Evolutionary conservation across 2,888 invertebrate genomes (phyloP).

Genomic region (Phengaris alcon): DNA sequence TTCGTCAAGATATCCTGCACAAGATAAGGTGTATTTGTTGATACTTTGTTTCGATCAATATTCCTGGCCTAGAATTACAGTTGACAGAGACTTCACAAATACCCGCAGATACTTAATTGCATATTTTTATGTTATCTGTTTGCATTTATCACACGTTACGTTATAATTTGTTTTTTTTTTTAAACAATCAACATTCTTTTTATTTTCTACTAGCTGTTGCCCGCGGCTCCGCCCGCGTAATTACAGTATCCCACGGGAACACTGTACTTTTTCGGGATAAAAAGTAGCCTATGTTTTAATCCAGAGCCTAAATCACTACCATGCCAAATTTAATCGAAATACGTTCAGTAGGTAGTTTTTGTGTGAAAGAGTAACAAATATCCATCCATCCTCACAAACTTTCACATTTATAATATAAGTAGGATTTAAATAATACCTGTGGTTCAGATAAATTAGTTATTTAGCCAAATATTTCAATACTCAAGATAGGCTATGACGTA

Average conservation of each 20-base stretch:
- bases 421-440: neutral
- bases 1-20: slow-evolving; percentile 55
- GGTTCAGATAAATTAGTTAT: neutral
- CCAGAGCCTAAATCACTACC: no score
- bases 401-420: no score
- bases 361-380: no score
- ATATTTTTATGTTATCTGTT: slow-evolving; percentile 22
- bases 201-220: neutral
- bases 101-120: slow-evolving; percentile 31
- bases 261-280: no score
- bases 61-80: slow-evolving; percentile 45
- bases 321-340: no score
- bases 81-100: slow-evolving; percentile 37
- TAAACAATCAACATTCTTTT: neutral
- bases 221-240: no score
- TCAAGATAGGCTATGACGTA: no score
- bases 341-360: no score
- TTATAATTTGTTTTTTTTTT: neutral
- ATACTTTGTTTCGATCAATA: slow-evolving; percentile 45
- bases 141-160: neutral
- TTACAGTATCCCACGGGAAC: no score
- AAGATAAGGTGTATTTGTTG: slow-evolving; percentile 52
- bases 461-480: neutral
- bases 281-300: no score
- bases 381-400: no score